Evolutionary conservation across 2,888 invertebrate species (phyloP), one percentile per base, ranked within the genome.

Genomic region (Mimas tiliae): DNA sequence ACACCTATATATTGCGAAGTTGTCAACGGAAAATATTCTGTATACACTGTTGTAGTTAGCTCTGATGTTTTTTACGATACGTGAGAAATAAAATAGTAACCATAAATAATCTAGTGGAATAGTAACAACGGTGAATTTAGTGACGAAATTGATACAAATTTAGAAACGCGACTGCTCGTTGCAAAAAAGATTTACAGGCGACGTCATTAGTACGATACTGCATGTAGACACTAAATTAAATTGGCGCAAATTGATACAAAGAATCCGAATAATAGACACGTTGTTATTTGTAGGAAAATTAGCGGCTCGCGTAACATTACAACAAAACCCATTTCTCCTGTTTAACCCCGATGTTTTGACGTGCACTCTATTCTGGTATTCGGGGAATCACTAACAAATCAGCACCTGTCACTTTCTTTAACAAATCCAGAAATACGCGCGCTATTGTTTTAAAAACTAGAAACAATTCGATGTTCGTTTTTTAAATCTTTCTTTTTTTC

Each of bases 361-460:
- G 84, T 79, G 69, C 70, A 72, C 80, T 81, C 84, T 86, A 86
- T 84, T 87, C 83, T 81, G 86, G 88, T 85, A 90, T 90, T 83
- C 84, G 67, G 67, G 71, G 83, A 84, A 89, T 89, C 81, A 81
- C 78, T 79, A 79, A 89, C 87, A 88, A 89, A 90, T 91, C 91
- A 89, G 82, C 91, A 87, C 87, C 89, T 89, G 91, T 87, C 90
- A 90, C 80, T 87, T 86, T 77, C 71, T 83, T 85, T 86, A 86
- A 84, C 85, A 75, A 80, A 85, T 77, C 82, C 82, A 79, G 79
- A 79, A 89, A 88, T 86, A 89, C 78, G 78, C 70, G 70, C 71
- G 79, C 87, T 80, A 91, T 90, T 90, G 90, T 91, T 86, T 85
- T 79, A 84, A 76, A 77, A 86, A 81, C 78, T 78, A 83, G 83